Conservation (phyloP, 1,140 invertebrate genomes). For the Calliopsis andreniformis region DNA sequence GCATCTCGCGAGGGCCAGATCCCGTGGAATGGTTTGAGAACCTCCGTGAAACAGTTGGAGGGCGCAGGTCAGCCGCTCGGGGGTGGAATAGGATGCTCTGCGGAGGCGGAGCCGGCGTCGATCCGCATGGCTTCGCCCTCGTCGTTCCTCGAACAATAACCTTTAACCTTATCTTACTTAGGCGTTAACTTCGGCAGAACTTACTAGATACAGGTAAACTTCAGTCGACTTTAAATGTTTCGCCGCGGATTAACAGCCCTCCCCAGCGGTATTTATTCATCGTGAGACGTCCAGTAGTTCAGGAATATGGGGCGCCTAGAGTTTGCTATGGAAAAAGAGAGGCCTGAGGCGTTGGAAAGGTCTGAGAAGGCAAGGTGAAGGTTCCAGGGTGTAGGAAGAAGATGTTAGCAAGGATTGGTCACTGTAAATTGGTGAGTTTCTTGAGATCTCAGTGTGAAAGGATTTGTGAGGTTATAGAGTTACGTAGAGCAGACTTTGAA, state of each 20-base stretch:
- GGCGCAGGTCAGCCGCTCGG: constrained; percentile 58
- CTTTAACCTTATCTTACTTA: constrained; percentile 67
- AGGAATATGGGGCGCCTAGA: not conserved
- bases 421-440: too few relatives aligned
- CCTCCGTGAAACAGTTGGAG: constrained; percentile 43
- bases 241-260: constrained; percentile 56
- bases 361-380: too few relatives aligned
- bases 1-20: not conserved
- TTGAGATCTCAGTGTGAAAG: too few relatives aligned
- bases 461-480: too few relatives aligned
- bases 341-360: too few relatives aligned
- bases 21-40: constrained; percentile 47
- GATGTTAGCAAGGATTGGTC: too few relatives aligned
- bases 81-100: constrained; percentile 59
- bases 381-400: too few relatives aligned
- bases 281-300: not conserved
- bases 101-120: constrained; percentile 50
- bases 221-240: constrained; percentile 62
- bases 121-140: constrained; percentile 61
- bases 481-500: too few relatives aligned
- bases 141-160: constrained; percentile 64
- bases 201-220: constrained; percentile 60
- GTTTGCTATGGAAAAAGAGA: not conserved
- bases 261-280: constrained; percentile 52
- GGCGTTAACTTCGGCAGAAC: constrained; percentile 58